Conservation (phyloP, 2,888 invertebrate species). For the Heliconius ismenius region DNA sequence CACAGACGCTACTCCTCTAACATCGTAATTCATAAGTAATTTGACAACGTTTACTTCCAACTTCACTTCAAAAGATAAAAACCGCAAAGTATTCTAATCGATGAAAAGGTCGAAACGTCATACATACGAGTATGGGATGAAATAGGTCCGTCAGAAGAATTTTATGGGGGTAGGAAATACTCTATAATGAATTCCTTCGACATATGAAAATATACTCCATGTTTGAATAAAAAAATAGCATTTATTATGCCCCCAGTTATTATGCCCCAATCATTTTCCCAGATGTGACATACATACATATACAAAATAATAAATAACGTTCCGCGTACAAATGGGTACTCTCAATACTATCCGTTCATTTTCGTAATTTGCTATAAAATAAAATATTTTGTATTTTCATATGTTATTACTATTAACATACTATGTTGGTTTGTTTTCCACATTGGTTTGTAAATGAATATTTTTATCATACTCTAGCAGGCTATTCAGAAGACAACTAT, state of each 20-base stretch:
- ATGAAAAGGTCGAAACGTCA: conserved; percentile 9
- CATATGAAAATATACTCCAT: neutral
- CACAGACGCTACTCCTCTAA: no score
- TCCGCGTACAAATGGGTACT: conserved; percentile 40
- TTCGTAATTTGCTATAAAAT: conserved; percentile 46
- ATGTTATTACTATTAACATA: neutral
- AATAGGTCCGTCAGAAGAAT: neutral
- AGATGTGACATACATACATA: conserved; percentile 42
- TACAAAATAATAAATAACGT: conserved; percentile 50
- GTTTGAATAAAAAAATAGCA: conserved; percentile 15
- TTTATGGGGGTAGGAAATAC: conserved; percentile 1
- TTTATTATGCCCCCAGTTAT: conserved; percentile 5
- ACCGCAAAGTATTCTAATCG: neutral
- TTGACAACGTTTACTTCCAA: neutral
- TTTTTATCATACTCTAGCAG: neutral
- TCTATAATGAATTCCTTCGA: conserved; percentile 8
- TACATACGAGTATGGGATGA: neutral
- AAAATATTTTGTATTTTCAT: conserved; percentile 38
- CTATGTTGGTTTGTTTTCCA: no score
- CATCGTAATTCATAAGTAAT: no score
- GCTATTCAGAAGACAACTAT: neutral
- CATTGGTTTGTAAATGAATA: neutral
- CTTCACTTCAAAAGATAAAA: neutral
- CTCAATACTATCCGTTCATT: conserved; percentile 42
- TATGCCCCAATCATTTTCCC: conserved; percentile 38